Evolutionary conservation across 2,113 vertebrate genomes (phyloP), one percentile per base, ranked within the genome.

Genomic region (Otis tarda): DNA sequence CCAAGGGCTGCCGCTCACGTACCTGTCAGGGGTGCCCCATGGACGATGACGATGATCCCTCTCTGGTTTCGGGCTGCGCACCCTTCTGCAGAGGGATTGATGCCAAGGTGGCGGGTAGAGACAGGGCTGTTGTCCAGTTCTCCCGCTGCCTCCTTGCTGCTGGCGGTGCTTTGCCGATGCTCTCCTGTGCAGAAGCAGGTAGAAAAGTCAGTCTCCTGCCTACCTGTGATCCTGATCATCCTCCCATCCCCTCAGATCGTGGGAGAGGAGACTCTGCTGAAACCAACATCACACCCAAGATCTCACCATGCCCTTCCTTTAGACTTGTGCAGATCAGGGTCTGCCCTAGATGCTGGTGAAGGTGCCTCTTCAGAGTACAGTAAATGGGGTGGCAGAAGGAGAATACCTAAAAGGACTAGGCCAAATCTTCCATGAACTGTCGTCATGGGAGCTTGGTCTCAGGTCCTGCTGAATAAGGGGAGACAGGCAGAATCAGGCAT

Each of bases 81-180:
- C n/a, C n/a, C n/a, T n/a, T n/a, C n/a, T n/a, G n/a, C 79, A 20
- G 98, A 97, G 16, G 95, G 83, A 63, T 98, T 97, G 1, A 97
- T 88, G 83, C 98, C 97, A 52, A 98, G 97, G 94, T 98, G 91
- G 16, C 96, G 98, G 17, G 98, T 98, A 77, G 49, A 95, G 24
- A 99, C 93, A 1, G 99, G 98, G 50, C 96, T 98, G 30, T 90
- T 86, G 4, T 97, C 97, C 8, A 98, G n/a, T 27, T 98, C 97
- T 22, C 98, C 98, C 4, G 96, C 56, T 13, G 94, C 91, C 33
- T 96, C 94, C 18, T 23, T 50, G 27, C 67, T 95, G 56, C 76
- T 88, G 59, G 35, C 56, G 23, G 60, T 39, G 78, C 93, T 98
- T 78, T 93, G 97, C 86, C 67, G 23, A 69, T 86, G 95, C 45